Percentiles rank a stretch among this genome's conserved stretches.
These are phyloP conservation scores for Heliconius ethilla DNA, from an alignment of 2,888 invertebrate genomes.

Conservation along the genomic window DNA sequence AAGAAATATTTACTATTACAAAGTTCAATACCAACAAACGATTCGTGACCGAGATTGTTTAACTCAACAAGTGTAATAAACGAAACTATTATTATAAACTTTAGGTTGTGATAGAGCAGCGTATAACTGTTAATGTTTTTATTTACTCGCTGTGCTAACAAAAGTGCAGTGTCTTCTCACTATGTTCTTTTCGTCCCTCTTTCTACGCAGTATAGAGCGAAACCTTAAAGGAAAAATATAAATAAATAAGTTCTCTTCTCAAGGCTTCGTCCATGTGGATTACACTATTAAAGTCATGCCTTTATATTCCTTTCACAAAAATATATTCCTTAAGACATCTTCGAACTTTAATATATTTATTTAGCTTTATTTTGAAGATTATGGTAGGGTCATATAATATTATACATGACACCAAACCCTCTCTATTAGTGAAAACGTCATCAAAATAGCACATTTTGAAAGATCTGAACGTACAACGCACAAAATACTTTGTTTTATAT, in stretches of 20 bases:
- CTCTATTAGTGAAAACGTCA: background rate
- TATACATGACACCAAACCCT: background rate
- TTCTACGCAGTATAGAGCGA: background rate
- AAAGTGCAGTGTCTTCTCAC: background rate
- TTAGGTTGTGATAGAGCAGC: too few relatives aligned
- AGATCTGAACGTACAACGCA: background rate
- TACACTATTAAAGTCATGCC: too few relatives aligned
- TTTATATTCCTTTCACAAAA: too few relatives aligned
- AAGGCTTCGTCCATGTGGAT: too few relatives aligned
- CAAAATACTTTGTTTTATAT: background rate
- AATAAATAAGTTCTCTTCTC: too few relatives aligned
- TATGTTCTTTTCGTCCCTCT: too few relatives aligned
- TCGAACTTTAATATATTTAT: background rate
- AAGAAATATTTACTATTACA: background rate
- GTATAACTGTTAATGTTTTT: background rate
- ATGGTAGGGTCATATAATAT: too few relatives aligned
- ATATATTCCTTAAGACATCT: background rate
- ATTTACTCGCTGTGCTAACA: background rate
- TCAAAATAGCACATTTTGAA: background rate
- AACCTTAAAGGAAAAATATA: too few relatives aligned
- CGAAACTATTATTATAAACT: background rate
- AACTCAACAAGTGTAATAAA: slow-evolving; percentile 4
- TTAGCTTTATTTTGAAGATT: background rate
- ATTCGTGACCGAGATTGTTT: slow-evolving; percentile 14
- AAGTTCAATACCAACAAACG: background rate